These are phyloP conservation scores for Bucco capensis DNA, from an alignment of 2,113 vertebrate genomes.

Conservation along the genomic window DNA sequence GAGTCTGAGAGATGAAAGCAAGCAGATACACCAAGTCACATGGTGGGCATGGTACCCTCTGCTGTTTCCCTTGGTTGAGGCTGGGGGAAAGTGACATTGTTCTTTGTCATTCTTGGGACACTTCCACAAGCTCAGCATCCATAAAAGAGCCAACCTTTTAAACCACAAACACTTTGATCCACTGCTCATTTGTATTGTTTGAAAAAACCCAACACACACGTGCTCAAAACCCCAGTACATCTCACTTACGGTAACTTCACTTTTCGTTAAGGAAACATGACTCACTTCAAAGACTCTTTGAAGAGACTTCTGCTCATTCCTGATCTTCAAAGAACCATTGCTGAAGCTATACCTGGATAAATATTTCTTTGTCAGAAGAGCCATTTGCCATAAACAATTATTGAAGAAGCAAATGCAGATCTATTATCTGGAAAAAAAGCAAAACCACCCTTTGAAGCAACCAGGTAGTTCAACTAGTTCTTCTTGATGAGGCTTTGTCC, in stretches of 20 bases:
- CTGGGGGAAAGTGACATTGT: not conserved
- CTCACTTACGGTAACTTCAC: conserved; percentile 21
- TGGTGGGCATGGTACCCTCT: not conserved
- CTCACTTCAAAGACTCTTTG: conserved; percentile 44
- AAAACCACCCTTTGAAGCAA: not conserved
- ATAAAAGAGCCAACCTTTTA: conserved; percentile 17
- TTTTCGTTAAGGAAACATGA: conserved; percentile 32
- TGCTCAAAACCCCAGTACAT: not conserved
- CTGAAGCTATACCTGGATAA: conserved; percentile 14
- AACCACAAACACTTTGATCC: not conserved
- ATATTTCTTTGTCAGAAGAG: not conserved
- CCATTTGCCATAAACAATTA: not conserved
- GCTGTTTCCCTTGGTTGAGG: not conserved
- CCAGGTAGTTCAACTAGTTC: not conserved
- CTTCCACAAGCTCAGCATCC: not conserved
- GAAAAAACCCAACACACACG: not conserved
- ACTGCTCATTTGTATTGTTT: not conserved
- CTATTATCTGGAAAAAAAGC: not conserved
- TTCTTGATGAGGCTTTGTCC: not conserved
- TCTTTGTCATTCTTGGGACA: not conserved
- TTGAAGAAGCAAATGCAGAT: not conserved
- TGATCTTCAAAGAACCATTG: conserved; percentile 13
- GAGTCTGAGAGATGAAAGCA: not conserved
- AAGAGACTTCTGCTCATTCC: conserved; percentile 36
- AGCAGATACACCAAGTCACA: not conserved